Evolutionary conservation across 2,113 vertebrate genomes (phyloP).

Genomic region (Larimichthys crocea): DNA sequence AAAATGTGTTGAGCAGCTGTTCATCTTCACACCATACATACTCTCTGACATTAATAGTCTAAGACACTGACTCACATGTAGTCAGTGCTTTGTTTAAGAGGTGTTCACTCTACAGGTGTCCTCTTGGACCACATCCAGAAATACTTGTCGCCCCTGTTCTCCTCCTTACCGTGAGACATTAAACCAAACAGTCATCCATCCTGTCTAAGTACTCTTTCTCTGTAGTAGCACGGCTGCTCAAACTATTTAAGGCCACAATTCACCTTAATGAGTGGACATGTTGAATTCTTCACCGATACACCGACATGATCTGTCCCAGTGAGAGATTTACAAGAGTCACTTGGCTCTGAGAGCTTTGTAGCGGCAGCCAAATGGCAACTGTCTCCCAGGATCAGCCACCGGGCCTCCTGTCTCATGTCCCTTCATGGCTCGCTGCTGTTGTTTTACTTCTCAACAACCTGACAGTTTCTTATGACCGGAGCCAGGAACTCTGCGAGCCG

Average conservation of each 20-base stretch:
- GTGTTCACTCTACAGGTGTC: slow-evolving; percentile 43
- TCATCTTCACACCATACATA: slow-evolving; percentile 1
- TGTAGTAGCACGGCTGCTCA: slow-evolving; percentile 27
- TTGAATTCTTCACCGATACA: slow-evolving; percentile 26
- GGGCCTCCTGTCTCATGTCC: slow-evolving; percentile 57
- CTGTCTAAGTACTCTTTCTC: slow-evolving; percentile 17
- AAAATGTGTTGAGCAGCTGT: neutral
- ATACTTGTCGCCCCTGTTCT: slow-evolving; percentile 32
- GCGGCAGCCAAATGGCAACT: slow-evolving; percentile 51
- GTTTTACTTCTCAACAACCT: slow-evolving; percentile 35
- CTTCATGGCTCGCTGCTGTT: slow-evolving; percentile 62
- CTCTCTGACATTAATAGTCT: slow-evolving; percentile 11
- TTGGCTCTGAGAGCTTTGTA: slow-evolving; percentile 48
- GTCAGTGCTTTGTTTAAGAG: neutral
- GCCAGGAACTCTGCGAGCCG: slow-evolving; percentile 51
- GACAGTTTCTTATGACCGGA: slow-evolving; percentile 44
- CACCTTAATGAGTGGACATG: slow-evolving; percentile 40
- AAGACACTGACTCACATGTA: slow-evolving; percentile 11
- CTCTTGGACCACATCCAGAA: slow-evolving; percentile 10
- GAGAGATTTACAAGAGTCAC: slow-evolving; percentile 51
- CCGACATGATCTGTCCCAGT: neutral
- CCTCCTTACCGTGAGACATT: slow-evolving; percentile 16
- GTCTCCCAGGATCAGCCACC: slow-evolving; percentile 49
- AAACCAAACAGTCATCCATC: slow-evolving; percentile 57
- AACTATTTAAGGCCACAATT: slow-evolving; percentile 43